Evolutionary conservation across 2,888 invertebrate genomes (phyloP).

Genomic region (Nephrotoma guestfalica): DNA sequence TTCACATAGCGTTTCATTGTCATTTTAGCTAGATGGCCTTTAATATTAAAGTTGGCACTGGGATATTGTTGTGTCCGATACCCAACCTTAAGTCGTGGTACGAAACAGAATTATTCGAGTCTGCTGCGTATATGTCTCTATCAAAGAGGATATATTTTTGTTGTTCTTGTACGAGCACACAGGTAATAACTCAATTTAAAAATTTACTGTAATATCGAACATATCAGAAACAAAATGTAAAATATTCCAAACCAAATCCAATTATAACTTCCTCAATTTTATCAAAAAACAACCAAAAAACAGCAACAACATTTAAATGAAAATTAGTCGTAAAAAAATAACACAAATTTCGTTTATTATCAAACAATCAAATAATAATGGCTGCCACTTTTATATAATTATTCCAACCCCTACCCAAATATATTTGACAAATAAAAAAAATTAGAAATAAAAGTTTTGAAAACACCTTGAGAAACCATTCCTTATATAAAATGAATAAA

Average conservation of each 20-base stretch:
- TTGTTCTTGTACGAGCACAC: neutral
- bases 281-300: neutral
- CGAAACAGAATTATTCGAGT: no score
- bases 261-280: neutral
- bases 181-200: neutral
- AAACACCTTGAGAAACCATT: neutral
- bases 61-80: no score
- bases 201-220: neutral
- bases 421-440: neutral
- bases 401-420: neutral
- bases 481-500: neutral
- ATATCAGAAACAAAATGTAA: neutral
- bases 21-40: no score
- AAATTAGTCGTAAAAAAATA: neutral
- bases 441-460: neutral
- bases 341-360: neutral
- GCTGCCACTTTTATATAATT: constrained; percentile 1
- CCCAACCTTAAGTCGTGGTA: no score
- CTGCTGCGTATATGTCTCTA: no score
- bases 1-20: no score
- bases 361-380: constrained; percentile 1
- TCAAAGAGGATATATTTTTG: neutral
- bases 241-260: neutral
- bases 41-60: no score
- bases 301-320: neutral